Conservation (phyloP, 2,888 invertebrate genomes). For the Metacarcinus magister region DNA sequence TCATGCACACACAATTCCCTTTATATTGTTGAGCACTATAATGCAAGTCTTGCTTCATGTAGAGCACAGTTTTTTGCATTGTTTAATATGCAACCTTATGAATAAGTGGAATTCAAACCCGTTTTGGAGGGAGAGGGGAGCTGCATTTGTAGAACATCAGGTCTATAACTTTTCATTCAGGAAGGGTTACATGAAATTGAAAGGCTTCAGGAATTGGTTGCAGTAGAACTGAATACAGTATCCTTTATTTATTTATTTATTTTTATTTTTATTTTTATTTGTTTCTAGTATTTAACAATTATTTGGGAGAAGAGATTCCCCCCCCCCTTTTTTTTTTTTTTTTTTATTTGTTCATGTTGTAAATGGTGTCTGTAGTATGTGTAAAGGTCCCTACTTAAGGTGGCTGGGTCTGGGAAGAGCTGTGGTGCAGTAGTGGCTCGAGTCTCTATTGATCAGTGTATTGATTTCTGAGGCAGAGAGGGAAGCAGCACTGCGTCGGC, state of each 20-base stretch:
- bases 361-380: not conserved
- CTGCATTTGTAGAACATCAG: not conserved
- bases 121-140: not conserved
- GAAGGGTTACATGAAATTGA: not conserved
- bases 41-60: not conserved
- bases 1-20: not conserved
- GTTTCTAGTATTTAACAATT: not conserved
- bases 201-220: not conserved
- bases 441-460: slow-evolving; percentile 73
- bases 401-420: slow-evolving; percentile 28
- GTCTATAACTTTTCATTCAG: not conserved
- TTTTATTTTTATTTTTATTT: too few relatives aligned
- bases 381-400: not conserved
- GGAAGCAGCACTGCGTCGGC: slow-evolving; percentile 72
- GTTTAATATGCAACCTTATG: not conserved
- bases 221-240: not conserved
- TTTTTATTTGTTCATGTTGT: not conserved
- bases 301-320: not conserved
- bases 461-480: slow-evolving; percentile 68
- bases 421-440: slow-evolving; percentile 63
- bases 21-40: not conserved
- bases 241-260: not conserved
- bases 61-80: not conserved
- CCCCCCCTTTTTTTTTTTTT: not conserved
- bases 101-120: not conserved